Evolutionary conservation across 2,113 vertebrate species (phyloP).

Genomic region (Serilophus lunatus): DNA sequence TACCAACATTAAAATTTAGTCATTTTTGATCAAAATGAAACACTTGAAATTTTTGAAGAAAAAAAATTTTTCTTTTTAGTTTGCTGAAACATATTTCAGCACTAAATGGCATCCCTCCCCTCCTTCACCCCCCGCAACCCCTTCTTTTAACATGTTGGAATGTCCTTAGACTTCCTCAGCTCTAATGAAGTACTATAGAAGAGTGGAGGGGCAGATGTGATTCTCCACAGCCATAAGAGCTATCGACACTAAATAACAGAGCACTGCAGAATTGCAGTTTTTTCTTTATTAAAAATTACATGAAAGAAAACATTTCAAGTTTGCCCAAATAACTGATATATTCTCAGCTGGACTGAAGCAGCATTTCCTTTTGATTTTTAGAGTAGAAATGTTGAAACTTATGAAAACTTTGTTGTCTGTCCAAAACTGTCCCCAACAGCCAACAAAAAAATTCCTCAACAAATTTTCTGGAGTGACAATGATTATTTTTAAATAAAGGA

Average conservation of each 20-base stretch:
- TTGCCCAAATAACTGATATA: background rate
- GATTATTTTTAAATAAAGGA: conserved; percentile 4
- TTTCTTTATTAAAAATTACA: background rate
- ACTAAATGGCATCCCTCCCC: background rate
- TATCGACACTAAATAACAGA: background rate
- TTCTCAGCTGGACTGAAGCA: background rate
- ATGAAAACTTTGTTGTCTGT: background rate
- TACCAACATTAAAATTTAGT: background rate
- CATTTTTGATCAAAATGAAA: background rate
- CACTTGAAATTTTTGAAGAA: background rate
- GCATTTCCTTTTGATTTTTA: background rate
- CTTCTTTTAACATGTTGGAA: background rate
- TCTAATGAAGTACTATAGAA: background rate
- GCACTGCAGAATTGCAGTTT: background rate
- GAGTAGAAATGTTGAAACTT: background rate
- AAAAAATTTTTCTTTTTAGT: background rate
- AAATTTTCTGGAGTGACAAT: background rate
- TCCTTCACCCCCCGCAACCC: fast-evolving
- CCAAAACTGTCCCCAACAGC: background rate
- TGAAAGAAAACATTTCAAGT: background rate
- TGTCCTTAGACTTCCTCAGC: background rate
- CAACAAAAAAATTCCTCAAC: background rate
- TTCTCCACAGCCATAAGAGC: background rate
- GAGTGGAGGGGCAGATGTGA: background rate
- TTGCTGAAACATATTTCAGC: background rate